Evolutionary conservation across 2,888 invertebrate genomes (phyloP), one percentile per base, ranked within the genome.

Genomic region (Pachydiplax longipennis): DNA sequence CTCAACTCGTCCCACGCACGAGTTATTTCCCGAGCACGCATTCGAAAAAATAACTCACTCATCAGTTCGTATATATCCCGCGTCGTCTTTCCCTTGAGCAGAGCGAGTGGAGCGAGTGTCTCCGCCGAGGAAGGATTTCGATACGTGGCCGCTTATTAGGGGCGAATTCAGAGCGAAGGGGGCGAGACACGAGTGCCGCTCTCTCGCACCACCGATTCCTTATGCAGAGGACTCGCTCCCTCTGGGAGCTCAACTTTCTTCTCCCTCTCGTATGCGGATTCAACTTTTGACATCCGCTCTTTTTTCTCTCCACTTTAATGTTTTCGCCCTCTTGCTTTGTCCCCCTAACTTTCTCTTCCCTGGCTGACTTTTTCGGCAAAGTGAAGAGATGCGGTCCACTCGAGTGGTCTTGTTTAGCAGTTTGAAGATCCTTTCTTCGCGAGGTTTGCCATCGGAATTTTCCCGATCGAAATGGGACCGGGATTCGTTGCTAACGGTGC

Each of bases 131-230:
- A 44, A 44, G 44, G 44, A 44, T 44, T 44, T 10, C 44, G 44
- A 44, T 44, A 44, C 44, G 44, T 44, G 44, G 44, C 73, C 73
- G 73, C 73, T 73, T 73, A 73, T 73, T 73, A 73, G 73, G 73
- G 31, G 73, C 25, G 13, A 65, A 65, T 65, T 65, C 65, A 22
- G 22, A 22, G 65, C 25, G 65, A 13, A 8, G 73, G 31, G 73
- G 73, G 25, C 25, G 73, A 8, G 73, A 25, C 25, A 25, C 13
- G 73, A 25, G 73, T 25, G 73, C 31, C 58, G 12, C 31, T 58
- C 58, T 83, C 58, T 58, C 83, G 83, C 83, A 83, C 58, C 31
- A 35, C 83, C 58, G 83, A 58, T 35, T 58, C 82, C 53, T 83
- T 83, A 83, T 53, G 83, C 83, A 35, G 53, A 53, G 48, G 25